Evolutionary conservation across 2,797 vertebrate genomes (phyloP).

Genomic region (Peromyscus attwateri): DNA sequence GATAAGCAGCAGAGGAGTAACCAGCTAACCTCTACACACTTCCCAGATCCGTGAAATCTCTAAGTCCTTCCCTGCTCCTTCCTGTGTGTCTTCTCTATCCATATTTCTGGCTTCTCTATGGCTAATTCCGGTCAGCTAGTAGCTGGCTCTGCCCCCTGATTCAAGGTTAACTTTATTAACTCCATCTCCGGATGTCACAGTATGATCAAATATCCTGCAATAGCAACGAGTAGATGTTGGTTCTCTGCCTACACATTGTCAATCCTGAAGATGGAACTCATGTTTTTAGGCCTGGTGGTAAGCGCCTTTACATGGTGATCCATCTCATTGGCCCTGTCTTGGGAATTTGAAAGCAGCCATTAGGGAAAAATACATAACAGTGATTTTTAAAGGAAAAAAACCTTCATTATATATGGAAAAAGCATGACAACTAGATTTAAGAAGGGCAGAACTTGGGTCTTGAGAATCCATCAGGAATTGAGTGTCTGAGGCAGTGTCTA

Average conservation of each 20-base stretch:
- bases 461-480: background rate
- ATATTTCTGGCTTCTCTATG: background rate
- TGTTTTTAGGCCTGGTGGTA: background rate
- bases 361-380: background rate
- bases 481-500: too few species aligned
- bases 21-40: background rate
- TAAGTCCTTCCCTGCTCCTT: background rate
- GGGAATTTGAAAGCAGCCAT: background rate
- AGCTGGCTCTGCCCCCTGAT: background rate
- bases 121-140: background rate
- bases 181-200: background rate
- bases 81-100: background rate
- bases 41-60: background rate
- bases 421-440: background rate
- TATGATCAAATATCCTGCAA: background rate
- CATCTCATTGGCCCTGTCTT: background rate
- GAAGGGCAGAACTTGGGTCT: background rate
- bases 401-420: background rate
- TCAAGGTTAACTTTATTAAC: background rate
- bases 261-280: background rate
- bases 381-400: background rate
- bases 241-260: background rate
- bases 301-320: background rate
- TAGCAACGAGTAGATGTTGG: background rate
- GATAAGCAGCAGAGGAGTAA: background rate